Evolutionary conservation across 1,140 invertebrate species (phyloP), one percentile per base, ranked within the genome.

Genomic region (Lepidurus couesii): DNA sequence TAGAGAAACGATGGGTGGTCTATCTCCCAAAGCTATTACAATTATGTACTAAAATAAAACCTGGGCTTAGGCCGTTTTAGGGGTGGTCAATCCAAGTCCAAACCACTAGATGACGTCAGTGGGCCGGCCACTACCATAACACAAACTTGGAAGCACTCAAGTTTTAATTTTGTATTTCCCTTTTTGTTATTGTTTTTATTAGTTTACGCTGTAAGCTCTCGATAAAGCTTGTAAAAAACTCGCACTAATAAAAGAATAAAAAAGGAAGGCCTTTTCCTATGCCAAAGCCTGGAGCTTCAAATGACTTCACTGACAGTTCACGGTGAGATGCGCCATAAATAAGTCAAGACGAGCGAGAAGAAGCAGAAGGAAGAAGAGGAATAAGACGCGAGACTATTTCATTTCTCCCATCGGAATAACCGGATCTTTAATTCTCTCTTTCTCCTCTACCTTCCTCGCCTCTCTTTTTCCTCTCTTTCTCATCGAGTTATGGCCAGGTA

Each of bases 401-500:
- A 65, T 65, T 65, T 65, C 53, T 65, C 53, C 53, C 53, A 65
- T 65, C 21, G 53, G 53, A 65, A 65, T 47, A 44, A 26, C 42
- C 75, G 47, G 44, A 43, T 47, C 42, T 21, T 21, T 77, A 7
- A 26, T 8, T 44, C 53, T 47, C 9, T 77, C n/a, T 65, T 24
- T 65, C 11, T 65, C 7, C n/a, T 26, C 42, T 44, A 47, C 24
- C 34, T 77, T 47, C 76, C 53, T 77, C 42, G 7, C 11, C 21
- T 10, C 65, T 34, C 53, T 77, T 10, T 9, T 77, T 11, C 9
- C 44, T 26, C 34, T 47, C 24, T 75, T 44, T 44, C 75, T 47
- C 44, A 76, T 47, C 76, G 42, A 77, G 44, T 65, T 77, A 65
- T 77, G 45, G 76, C 76, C 65, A 34, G 42, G 74, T 65, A 65